phyloP scores from a whole-genome alignment of 2,113 vertebrate species.

The Clarias batrachus region DNA sequence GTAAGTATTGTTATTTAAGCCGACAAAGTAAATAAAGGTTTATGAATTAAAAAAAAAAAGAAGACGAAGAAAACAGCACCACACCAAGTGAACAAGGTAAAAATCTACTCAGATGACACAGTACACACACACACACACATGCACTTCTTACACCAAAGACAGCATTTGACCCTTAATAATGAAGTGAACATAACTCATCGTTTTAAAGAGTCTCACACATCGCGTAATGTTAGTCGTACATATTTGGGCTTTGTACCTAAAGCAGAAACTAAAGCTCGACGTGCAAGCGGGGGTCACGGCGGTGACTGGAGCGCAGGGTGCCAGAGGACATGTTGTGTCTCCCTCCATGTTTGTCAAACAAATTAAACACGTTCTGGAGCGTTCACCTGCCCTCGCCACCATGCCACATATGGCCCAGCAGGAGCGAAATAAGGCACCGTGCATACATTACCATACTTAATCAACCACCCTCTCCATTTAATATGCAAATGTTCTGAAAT shows the following conservation, averaged over 20 bases:
- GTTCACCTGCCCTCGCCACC: constrained; percentile 94
- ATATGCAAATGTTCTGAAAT: constrained; percentile 99
- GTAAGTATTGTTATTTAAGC: constrained; percentile 70
- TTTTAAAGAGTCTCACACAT: background rate
- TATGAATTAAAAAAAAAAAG: background rate
- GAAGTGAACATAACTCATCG: background rate
- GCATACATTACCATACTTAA: constrained; percentile 99
- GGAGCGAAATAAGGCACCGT: constrained; percentile 97
- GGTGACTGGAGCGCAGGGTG: constrained; percentile 53
- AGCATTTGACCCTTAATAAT: background rate
- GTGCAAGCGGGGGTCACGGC: constrained; percentile 42
- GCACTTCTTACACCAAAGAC: background rate
- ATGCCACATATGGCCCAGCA: constrained; percentile 93
- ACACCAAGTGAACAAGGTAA: background rate
- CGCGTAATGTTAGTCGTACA: background rate
- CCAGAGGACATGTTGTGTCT: constrained; percentile 80
- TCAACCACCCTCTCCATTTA: constrained; percentile 99
- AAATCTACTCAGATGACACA: background rate
- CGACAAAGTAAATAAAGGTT: constrained; percentile 37
- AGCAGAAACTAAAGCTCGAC: constrained; percentile 41
- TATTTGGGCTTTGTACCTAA: background rate
- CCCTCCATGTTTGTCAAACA: constrained; percentile 90
- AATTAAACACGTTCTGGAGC: constrained; percentile 93
- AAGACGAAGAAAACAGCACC: background rate
- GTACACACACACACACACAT: background rate